phyloP scores from a whole-genome alignment of 1,140 invertebrate genomes.

The Ceratina calcarata region DNA sequence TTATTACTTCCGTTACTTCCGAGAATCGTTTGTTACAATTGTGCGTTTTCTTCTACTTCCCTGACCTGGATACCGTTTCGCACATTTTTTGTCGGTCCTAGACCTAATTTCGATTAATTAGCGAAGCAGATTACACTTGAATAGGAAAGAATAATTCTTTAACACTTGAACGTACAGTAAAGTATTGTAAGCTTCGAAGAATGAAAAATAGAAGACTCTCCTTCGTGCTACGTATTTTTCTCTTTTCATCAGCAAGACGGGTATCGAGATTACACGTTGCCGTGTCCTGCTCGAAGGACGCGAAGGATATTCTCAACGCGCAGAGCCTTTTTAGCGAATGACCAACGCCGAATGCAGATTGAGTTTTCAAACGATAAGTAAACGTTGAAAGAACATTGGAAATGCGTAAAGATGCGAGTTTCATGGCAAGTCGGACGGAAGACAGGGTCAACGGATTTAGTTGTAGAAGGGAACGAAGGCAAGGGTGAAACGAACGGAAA shows the following conservation, averaged over 20 bases:
- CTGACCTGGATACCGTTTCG: not conserved
- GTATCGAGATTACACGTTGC: not conserved
- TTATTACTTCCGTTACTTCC: not conserved
- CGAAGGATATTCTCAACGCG: not conserved
- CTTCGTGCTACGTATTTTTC: not conserved
- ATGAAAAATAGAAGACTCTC: not conserved
- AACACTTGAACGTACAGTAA: not conserved
- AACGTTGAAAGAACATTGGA: not conserved
- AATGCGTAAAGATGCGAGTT: constrained; percentile 3
- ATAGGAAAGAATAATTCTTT: not conserved
- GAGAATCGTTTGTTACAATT: not conserved
- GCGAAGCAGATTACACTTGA: not conserved
- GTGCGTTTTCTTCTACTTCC: not conserved
- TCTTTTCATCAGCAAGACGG: constrained; percentile 17
- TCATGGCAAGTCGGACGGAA: not conserved
- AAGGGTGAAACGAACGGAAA: constrained; percentile 44
- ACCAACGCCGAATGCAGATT: not conserved
- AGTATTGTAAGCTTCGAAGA: not conserved
- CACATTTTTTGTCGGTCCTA: not conserved
- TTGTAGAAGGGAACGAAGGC: constrained; percentile 27
- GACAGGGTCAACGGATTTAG: constrained; percentile 35
- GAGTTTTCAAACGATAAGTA: not conserved
- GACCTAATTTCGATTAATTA: not conserved
- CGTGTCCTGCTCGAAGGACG: not conserved
- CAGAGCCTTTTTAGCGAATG: not conserved